Base-by-base conservation (phyloP, 2,113 vertebrate genomes). In the Hippocampus guttulatus region DNA sequence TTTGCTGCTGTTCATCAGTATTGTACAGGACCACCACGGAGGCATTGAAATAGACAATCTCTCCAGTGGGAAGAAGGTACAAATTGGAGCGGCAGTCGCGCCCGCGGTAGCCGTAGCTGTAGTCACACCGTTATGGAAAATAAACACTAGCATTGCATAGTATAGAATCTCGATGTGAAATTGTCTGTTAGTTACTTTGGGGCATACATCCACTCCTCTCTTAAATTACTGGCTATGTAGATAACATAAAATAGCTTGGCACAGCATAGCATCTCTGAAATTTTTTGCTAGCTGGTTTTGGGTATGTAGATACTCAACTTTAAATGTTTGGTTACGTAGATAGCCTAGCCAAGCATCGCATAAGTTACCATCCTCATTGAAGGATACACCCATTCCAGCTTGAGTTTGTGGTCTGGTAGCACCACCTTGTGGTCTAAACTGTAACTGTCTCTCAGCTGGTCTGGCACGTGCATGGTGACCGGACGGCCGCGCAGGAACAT, bases 361-460 rank as follows among this genome's bases (percentile, higher is more conserved):
- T 45, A 45, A 14, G 43, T 45, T 45, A 49, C 21, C 52, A 3
- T 55, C 1, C 0, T 30, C 11, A 40, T 15, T 72, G 60, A 90
- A 94, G 94, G 95, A 97, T 97, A 97, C 95, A 95, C 95, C 95
- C 95, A 97, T 76, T 95, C 93, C 74, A 97, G 90, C 64, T 95
- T 95, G 52, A 96, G 90, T 7, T 94, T 92, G 81, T 77, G 84
- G n/a, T 93, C 83, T 0, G 94, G 93, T 55, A 93, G 87, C 33
- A 93, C 93, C 1, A 83, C 84, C 79, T 94, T 94, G 0, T 90
- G 76, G 65, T 96, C 94, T 33, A 97, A 85, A 85, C 80, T 94
- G 90, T 94, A 97, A 47, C 84, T 88, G 51, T 90, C 92, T 12
- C 77, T 93, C 84, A 91, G 82, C 3, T 92, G 77, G 2, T 94